Evolutionary conservation across 2,797 vertebrate species (phyloP), one percentile per base, ranked within the genome.

Genomic region (Myripristis jacobus): DNA sequence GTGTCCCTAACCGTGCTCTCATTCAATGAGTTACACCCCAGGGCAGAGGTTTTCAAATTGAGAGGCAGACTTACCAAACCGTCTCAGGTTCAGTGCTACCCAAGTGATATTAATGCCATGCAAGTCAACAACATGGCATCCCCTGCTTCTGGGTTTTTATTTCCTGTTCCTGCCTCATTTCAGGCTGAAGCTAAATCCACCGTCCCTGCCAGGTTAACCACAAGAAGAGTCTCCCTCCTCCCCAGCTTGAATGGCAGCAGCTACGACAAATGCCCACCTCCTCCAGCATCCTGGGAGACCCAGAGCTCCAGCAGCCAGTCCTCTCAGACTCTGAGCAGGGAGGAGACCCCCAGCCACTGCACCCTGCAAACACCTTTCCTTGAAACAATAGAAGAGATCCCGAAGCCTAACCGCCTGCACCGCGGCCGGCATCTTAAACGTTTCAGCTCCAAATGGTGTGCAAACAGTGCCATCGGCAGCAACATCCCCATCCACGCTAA

Each of bases 391-490:
- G 89, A 91, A 1, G 91, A 92, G 15, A 22, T 54, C 13, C 47
- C 74, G 1, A 87, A 74, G 21, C 56, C 74, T 54, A 84, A 82
- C 6, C 89, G 55, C 2, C 58, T 52, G 0, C 70, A 76, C 13
- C 76, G 77, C 22, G 86, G 75, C 27, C 79, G 65, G 27, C 75
- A 61, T 22, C 46, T 87, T 0, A 90, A 79, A 6, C 92, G 91
- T 0, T 53, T 79, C 0, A 90, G 86, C 5, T 62, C 92, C 64
- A 88, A 29, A 6, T 89, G 91, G 86, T 82, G 89, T 10, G 84
- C 93, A 0, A 83, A 77, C 57, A 22, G 84, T 0, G 90, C 87
- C 41, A 18, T 81, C 0, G 79, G 87, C 9, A 77, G 79, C 79
- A 88, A 79, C 46, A 25, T 41, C 38, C 64, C 90, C 2, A 58